These are phyloP conservation scores for Drymonia ruficornis DNA, from an alignment of 2,888 invertebrate species.

Conservation along the genomic window DNA sequence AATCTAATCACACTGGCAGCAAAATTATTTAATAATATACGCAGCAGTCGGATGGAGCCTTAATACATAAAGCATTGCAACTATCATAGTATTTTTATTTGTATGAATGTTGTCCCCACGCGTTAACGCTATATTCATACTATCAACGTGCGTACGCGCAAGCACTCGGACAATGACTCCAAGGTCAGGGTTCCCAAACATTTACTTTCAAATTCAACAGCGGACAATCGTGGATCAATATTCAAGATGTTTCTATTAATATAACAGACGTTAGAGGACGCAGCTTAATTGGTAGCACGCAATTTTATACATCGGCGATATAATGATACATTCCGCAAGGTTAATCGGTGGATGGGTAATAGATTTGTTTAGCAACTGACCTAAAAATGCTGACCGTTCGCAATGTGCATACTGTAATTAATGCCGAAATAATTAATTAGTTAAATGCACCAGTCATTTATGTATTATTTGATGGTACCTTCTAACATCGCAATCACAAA, in stretches of 20 bases:
- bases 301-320: neutral
- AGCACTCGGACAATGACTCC: conserved; percentile 35
- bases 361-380: neutral
- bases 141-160: conserved; percentile 7
- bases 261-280: neutral
- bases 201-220: conserved; percentile 59
- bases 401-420: no score
- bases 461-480: no score
- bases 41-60: no score
- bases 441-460: no score
- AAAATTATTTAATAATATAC: no score
- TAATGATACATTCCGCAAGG: neutral
- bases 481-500: no score
- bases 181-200: conserved; percentile 49
- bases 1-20: no score
- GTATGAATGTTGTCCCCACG: no score
- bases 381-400: no score
- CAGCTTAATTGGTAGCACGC: conserved; percentile 2
- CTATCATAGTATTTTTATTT: no score
- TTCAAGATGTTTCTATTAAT: conserved; percentile 32
- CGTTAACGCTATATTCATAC: neutral
- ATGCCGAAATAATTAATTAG: no score
- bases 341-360: neutral
- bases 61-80: no score
- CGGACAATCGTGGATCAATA: conserved; percentile 55